A percentile compares a stretch with the other conserved stretches of the same genome.
phyloP scores from a whole-genome alignment of 1,140 invertebrate species.

The Acromyrmex charruanus region DNA sequence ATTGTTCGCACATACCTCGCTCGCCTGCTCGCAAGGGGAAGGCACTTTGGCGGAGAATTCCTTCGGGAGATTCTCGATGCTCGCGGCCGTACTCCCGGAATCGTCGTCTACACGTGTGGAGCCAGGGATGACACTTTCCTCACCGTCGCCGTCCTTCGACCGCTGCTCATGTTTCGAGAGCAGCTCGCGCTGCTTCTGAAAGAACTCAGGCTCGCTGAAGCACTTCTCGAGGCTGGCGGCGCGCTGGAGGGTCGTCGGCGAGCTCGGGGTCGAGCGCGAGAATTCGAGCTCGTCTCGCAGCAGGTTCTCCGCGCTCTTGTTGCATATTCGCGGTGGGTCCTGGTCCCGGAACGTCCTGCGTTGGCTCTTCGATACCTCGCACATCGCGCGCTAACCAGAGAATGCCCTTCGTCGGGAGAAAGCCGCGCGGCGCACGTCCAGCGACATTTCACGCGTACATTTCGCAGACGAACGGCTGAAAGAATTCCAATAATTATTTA shows the following conservation, averaged over 20 bases:
- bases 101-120: conserved; percentile 42
- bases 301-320: conserved; percentile 74
- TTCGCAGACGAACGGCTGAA: conserved; percentile 25
- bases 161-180: conserved; percentile 39
- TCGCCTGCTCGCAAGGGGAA: conserved; percentile 68
- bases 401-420: neutral
- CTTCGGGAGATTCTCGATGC: conserved; percentile 74
- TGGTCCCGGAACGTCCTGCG: conserved; percentile 81
- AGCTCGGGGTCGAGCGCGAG: conserved; percentile 78
- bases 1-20: conserved; percentile 37
- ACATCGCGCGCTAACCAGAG: conserved; percentile 70
- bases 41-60: conserved; percentile 81
- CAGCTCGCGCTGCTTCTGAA: conserved; percentile 73
- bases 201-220: conserved; percentile 81
- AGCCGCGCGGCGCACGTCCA: neutral
- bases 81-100: conserved; percentile 38
- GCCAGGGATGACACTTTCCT: conserved; percentile 9
- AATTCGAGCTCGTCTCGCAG: conserved; percentile 73
- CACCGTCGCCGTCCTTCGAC: conserved; percentile 12
- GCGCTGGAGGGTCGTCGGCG: conserved; percentile 78
- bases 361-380: conserved; percentile 81
- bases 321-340: conserved; percentile 82
- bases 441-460: conserved; percentile 25
- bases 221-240: conserved; percentile 80
- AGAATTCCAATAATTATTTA: neutral